Conservation (phyloP, 2,888 invertebrate species). For the Hyles lineata region DNA sequence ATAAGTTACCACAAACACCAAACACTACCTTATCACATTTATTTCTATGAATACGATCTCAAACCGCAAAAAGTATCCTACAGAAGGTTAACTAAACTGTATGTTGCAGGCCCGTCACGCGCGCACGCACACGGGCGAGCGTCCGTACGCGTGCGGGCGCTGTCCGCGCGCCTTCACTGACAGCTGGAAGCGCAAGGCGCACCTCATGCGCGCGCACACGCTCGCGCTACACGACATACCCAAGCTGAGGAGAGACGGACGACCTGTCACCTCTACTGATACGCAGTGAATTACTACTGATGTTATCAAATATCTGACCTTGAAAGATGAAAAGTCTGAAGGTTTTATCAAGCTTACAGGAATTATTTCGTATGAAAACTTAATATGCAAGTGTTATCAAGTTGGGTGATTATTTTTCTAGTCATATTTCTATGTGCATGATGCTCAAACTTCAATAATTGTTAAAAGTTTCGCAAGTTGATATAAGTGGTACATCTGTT, state of each 20-base stretch:
- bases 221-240: conserved; percentile 68
- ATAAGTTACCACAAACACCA: no score
- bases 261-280: not conserved
- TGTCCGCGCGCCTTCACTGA: conserved; percentile 73
- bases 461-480: no score
- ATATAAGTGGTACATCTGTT: no score
- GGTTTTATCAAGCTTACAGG: no score
- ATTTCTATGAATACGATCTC: no score
- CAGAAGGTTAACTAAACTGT: not conserved
- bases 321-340: not conserved
- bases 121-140: conserved; percentile 77
- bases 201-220: conserved; percentile 74
- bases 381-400: no score
- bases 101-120: conserved; percentile 63
- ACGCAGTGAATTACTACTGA: not conserved
- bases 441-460: no score
- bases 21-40: no score
- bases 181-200: conserved; percentile 80
- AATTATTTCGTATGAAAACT: no score
- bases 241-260: conserved; percentile 60
- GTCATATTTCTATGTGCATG: no score
- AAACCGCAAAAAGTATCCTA: no score
- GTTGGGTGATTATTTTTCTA: no score
- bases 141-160: conserved; percentile 70
- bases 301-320: not conserved